Base-by-base conservation (phyloP, 92 coral and sea anemone genomes). In the Parazoanthus atlanticus region DNA sequence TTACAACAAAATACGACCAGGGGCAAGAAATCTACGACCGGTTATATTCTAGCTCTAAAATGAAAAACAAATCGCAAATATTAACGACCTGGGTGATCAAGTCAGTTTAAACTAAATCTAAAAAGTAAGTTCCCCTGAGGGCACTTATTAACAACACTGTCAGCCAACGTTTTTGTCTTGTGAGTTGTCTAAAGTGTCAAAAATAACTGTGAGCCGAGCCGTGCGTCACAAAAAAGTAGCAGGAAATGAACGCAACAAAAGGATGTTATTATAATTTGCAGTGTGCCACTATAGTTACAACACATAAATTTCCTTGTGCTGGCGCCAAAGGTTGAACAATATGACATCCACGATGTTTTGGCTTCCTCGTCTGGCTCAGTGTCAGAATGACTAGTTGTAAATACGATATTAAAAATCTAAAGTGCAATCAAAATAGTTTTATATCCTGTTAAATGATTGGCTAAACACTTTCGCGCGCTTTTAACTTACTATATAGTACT, bases 391-490 rank as follows among this genome's bases (percentile, higher is more conserved):
- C 80, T 21, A 61, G 41, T 80, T 84, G 87, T 67, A 84, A 82
- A 82, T 65, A 64, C 23, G 33, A 41, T 46, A 47, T 58, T 38
- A 83, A 34, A 43, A 69, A 19, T 26, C 52, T 16, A 38, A 69
- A 40, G 12, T 83, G 86, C 66, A 43, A 69, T 84, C 67, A 84
- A 70, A 83, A 67, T 83, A 66, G 40, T 36, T 83, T 40, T 76
- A 72, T 74, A 76, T 85, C 82, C 64, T 75, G 88, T n/a, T 67
- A 80, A 81, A 28, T 86, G 94, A 92, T 92, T 92, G 92, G 94
- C 72, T 78, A 36, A 25, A 80, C 70, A 28, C 43, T 90, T 95
- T 94, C 96, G 91, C 98, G 95, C 96, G 91, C 92, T 92, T 92
- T 93, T 93, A 85, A 7, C 79, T 81, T 11, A 46, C 49, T 46